A percentile compares a stretch with the other conserved stretches of the same genome.
These are phyloP conservation scores for Eunapius fragilis DNA, from an alignment of 37 sponge, comb jelly and placozoan species.

Conservation along the genomic window DNA sequence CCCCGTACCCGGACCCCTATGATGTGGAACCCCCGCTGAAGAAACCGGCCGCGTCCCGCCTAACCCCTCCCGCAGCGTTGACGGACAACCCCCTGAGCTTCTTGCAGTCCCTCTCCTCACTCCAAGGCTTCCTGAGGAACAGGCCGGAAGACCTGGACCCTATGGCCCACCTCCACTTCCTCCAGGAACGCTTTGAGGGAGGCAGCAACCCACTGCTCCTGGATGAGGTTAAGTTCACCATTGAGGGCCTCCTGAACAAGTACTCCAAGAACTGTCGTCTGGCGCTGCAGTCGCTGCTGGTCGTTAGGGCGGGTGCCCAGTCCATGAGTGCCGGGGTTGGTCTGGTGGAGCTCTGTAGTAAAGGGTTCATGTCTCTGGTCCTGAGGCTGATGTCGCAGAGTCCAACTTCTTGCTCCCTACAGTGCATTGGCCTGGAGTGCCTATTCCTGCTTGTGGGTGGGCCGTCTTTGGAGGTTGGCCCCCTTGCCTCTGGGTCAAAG, in stretches of 20 bases:
- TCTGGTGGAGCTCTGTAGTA: slow-evolving; percentile 16
- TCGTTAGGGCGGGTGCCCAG: neutral
- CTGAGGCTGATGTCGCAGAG: slow-evolving; percentile 32
- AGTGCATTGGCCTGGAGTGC: slow-evolving; percentile 42
- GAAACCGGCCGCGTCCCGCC: neutral
- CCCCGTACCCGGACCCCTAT: slow-evolving; percentile 50
- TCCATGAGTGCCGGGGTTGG: neutral
- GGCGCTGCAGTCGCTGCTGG: slow-evolving; percentile 4
- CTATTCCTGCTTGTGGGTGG: slow-evolving; percentile 40
- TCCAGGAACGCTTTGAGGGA: slow-evolving; percentile 12
- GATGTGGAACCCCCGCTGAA: slow-evolving; percentile 10
- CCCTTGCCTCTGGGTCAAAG: neutral
- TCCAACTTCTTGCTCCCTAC: slow-evolving; percentile 26
- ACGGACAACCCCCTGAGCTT: slow-evolving; percentile 10
- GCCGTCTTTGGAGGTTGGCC: slow-evolving; percentile 1
- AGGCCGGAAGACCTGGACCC: slow-evolving; percentile 8
- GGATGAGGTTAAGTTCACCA: neutral
- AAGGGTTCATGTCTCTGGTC: slow-evolving; percentile 20
- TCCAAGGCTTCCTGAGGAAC: slow-evolving; percentile 5
- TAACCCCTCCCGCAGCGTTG: neutral
- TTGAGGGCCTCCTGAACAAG: slow-evolving; percentile 11
- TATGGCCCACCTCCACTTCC: neutral
- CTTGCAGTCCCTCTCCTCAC: neutral
- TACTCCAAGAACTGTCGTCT: slow-evolving; percentile 14
- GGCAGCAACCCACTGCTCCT: neutral